A percentile compares a stretch with the other conserved stretches of the same genome.
These are phyloP conservation scores for Crax fasciolata DNA, from an alignment of 2,797 vertebrate species.

Conservation along the genomic window DNA sequence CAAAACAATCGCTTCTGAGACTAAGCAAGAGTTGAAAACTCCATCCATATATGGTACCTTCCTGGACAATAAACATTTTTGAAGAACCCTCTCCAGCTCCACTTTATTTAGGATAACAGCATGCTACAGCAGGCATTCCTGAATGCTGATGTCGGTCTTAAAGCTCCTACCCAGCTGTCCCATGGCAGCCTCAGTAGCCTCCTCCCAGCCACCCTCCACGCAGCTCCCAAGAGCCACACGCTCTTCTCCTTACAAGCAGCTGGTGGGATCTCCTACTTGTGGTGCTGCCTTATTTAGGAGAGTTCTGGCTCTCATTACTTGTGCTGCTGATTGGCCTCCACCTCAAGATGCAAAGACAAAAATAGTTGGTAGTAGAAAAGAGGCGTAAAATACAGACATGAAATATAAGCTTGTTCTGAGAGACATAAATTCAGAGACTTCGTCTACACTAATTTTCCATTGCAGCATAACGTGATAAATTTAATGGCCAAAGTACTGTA, in stretches of 20 bases:
- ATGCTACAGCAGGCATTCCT: background rate
- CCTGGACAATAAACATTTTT: background rate
- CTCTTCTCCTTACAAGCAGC: background rate
- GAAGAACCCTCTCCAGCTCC: background rate
- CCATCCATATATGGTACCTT: rapidly evolving
- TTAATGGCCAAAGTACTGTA: background rate
- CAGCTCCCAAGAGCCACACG: background rate
- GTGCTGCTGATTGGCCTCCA: background rate
- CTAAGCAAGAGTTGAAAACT: background rate
- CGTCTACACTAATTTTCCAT: background rate
- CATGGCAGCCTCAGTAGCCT: background rate
- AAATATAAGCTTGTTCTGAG: background rate
- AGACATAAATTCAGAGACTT: background rate
- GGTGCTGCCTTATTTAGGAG: background rate
- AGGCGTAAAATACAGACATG: background rate
- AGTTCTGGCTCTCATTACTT: background rate
- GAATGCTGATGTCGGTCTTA: rapidly evolving
- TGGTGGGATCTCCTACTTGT: background rate
- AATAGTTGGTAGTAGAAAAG: background rate
- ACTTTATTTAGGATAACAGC: background rate
- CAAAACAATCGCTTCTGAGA: background rate
- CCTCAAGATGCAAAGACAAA: background rate
- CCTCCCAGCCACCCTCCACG: background rate
- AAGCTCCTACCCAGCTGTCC: background rate
- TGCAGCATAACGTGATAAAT: background rate